These are phyloP conservation scores for Apamea monoglypha DNA, from an alignment of 2,888 invertebrate species.

Conservation along the genomic window DNA sequence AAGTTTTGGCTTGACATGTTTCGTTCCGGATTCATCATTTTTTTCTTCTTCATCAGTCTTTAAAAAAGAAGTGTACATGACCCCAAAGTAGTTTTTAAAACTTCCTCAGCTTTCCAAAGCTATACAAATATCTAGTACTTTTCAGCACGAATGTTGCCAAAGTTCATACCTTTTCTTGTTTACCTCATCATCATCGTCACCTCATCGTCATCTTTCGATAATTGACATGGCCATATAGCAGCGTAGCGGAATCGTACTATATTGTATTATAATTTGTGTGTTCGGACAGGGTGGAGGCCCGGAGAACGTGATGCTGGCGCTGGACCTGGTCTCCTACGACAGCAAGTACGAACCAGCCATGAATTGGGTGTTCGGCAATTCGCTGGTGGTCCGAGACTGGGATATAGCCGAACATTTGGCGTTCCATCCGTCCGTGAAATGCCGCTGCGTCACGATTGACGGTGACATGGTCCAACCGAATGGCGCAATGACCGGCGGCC, in stretches of 20 bases:
- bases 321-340: conserved; percentile 94
- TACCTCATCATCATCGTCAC: too few species aligned
- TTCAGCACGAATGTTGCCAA: not conserved
- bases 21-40: not conserved
- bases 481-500: conserved; percentile 97
- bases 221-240: not conserved
- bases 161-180: not conserved
- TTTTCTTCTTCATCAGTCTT: not conserved
- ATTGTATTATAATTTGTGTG: not conserved
- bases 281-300: conserved; percentile 90
- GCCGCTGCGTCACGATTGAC: conserved; percentile 95
- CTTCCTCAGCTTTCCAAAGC: not conserved
- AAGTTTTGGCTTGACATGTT: not conserved
- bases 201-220: not conserved
- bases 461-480: conserved; percentile 98
- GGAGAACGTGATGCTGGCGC: conserved; percentile 95
- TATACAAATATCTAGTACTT: not conserved
- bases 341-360: conserved; percentile 93
- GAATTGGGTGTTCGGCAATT: conserved; percentile 96
- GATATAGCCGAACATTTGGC: conserved; percentile 95
- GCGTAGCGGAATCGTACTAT: not conserved
- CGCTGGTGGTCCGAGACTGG: conserved; percentile 95
- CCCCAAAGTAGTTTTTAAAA: not conserved
- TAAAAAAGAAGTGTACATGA: not conserved
- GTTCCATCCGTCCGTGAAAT: conserved; percentile 92